phyloP scores from a whole-genome alignment of 2,113 vertebrate species.

The Echinops telfairi region DNA sequence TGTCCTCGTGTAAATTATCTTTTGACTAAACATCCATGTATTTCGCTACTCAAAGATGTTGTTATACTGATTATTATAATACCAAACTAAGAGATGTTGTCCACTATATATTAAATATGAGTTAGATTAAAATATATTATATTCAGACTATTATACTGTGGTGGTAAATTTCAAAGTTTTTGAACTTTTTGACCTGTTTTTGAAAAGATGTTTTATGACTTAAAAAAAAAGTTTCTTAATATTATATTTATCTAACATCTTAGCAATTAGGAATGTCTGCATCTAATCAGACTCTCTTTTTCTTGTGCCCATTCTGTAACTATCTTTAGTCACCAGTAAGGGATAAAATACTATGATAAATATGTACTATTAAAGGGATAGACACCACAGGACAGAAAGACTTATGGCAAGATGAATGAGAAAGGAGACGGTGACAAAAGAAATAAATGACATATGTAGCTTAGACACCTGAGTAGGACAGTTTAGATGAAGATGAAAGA shows the following conservation, averaged over 20 bases:
- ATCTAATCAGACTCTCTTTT: constrained; percentile 47
- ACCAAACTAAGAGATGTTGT: neutral
- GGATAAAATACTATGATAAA: constrained; percentile 74
- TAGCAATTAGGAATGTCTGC: constrained; percentile 38
- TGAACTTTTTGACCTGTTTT: constrained; percentile 10
- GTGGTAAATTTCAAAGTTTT: neutral
- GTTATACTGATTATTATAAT: neutral
- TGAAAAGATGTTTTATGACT: neutral
- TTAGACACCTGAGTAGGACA: constrained; percentile 76
- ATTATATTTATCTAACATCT: neutral
- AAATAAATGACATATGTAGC: constrained; percentile 86
- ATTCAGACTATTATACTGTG: neutral
- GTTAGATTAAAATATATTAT: neutral
- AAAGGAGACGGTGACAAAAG: constrained; percentile 80
- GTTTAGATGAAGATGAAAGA: constrained; percentile 87
- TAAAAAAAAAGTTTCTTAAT: neutral
- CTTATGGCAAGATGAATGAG: constrained; percentile 67
- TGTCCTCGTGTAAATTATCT: neutral
- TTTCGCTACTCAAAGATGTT: neutral
- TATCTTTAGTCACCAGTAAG: constrained; percentile 67
- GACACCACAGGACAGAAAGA: constrained; percentile 81
- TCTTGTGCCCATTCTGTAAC: constrained; percentile 59
- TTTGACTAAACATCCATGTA: neutral
- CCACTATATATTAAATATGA: neutral
- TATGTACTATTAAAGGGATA: constrained; percentile 78